phyloP scores from a whole-genome alignment of 2,113 vertebrate genomes.

The Planiliza haematocheilus region DNA sequence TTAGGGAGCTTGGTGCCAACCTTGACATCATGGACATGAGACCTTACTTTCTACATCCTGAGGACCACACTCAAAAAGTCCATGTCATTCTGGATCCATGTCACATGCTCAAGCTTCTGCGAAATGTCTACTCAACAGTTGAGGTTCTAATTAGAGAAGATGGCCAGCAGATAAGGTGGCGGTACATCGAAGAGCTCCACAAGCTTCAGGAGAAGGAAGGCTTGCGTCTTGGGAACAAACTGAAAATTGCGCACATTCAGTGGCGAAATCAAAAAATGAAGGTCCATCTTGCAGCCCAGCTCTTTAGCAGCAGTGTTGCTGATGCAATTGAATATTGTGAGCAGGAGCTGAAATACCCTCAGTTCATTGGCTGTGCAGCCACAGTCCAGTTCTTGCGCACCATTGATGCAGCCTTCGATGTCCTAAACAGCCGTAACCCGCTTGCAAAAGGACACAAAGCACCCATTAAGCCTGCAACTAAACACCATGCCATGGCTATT shows the following conservation, averaged over 20 bases:
- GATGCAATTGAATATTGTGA: constrained; percentile 7
- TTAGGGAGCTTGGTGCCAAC: neutral
- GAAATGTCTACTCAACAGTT: neutral
- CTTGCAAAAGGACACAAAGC: neutral
- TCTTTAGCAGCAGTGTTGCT: neutral
- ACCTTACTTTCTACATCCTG: neutral
- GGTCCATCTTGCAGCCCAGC: neutral
- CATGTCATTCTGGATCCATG: neutral
- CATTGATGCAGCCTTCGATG: constrained; percentile 15
- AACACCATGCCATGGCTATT: neutral
- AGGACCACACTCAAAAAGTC: neutral
- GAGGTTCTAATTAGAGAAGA: neutral
- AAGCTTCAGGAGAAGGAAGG: constrained; percentile 1
- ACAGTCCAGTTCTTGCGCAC: neutral
- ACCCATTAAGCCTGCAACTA: neutral
- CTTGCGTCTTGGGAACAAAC: neutral
- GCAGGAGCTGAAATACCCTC: neutral
- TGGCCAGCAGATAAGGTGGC: neutral
- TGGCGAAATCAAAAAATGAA: constrained; percentile 1
- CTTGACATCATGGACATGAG: neutral
- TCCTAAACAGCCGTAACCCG: neutral
- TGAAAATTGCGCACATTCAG: neutral
- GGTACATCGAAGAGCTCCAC: neutral
- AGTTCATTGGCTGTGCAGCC: neutral
- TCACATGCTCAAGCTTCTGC: neutral